Conservation (phyloP, 2,113 vertebrate genomes). For the Pollimyrus isidori region DNA sequence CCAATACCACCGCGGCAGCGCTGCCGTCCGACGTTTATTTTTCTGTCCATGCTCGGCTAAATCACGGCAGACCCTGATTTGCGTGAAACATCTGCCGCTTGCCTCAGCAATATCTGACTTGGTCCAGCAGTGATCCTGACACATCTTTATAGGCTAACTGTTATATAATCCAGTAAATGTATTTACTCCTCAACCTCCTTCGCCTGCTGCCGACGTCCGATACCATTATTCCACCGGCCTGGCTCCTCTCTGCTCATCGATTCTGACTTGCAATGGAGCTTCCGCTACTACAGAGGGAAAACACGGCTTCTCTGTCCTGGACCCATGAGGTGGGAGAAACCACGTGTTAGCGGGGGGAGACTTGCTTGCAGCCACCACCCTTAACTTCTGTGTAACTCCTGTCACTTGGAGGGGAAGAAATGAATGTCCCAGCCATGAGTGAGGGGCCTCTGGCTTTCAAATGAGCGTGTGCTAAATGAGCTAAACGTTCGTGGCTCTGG, state of each 20-base stretch:
- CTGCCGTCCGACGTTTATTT: neutral
- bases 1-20: neutral
- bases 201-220: neutral
- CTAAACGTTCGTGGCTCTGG: conserved; percentile 74
- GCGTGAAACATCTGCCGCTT: neutral
- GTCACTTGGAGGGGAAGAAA: conserved; percentile 40
- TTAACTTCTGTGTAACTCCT: neutral
- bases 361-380: neutral
- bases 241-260: neutral
- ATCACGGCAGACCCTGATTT: neutral
- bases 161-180: conserved; percentile 5
- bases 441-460: conserved; percentile 76
- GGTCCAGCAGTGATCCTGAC: neutral
- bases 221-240: neutral
- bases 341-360: no score
- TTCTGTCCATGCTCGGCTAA: neutral
- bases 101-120: neutral
- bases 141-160: neutral
- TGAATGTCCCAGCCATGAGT: conserved; percentile 71
- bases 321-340: neutral
- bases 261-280: neutral
- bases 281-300: neutral
- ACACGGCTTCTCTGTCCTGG: neutral
- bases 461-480: conserved; percentile 74
- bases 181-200: neutral